Evolutionary conservation across 2,888 invertebrate species (phyloP).

Genomic region (Allophyes oxyacanthae): DNA sequence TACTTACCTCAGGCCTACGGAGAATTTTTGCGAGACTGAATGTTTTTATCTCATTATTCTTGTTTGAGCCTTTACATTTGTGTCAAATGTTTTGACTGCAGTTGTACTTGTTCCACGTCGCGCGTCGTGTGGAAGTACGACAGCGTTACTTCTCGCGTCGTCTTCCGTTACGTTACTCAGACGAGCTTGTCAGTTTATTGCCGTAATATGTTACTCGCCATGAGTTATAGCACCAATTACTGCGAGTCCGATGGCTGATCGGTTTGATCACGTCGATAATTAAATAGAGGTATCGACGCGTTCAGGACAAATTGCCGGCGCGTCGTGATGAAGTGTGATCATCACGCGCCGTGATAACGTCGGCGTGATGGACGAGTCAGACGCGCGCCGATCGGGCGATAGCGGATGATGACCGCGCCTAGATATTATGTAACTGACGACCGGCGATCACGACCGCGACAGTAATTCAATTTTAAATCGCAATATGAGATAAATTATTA

Average conservation of each 20-base stretch:
- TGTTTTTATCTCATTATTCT: too few relatives aligned
- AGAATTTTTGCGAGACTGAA: too few relatives aligned
- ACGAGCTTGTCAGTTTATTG: conserved; percentile 46
- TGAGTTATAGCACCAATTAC: conserved; percentile 52
- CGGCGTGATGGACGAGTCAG: conserved; percentile 8
- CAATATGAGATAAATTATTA: too few relatives aligned
- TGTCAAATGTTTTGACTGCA: too few relatives aligned
- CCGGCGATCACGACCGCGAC: background rate
- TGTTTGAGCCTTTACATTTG: too few relatives aligned
- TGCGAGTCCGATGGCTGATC: conserved; percentile 32
- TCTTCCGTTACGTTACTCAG: too few relatives aligned
- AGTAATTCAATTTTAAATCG: too few relatives aligned
- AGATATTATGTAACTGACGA: conserved; percentile 6
- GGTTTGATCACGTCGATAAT: conserved; percentile 55
- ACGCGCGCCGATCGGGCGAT: conserved; percentile 2
- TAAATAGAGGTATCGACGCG: conserved; percentile 61
- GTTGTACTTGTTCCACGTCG: too few relatives aligned
- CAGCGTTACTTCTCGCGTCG: too few relatives aligned
- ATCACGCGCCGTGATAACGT: conserved; percentile 28
- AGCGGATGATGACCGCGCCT: conserved; percentile 1
- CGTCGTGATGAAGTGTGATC: conserved; percentile 52
- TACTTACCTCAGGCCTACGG: too few relatives aligned
- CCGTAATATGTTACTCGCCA: conserved; percentile 43
- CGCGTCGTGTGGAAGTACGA: too few relatives aligned
- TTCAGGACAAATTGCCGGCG: conserved; percentile 59